Evolutionary conservation across 2,113 vertebrate species (phyloP).

Genomic region (Tylochromis polylepis): DNA sequence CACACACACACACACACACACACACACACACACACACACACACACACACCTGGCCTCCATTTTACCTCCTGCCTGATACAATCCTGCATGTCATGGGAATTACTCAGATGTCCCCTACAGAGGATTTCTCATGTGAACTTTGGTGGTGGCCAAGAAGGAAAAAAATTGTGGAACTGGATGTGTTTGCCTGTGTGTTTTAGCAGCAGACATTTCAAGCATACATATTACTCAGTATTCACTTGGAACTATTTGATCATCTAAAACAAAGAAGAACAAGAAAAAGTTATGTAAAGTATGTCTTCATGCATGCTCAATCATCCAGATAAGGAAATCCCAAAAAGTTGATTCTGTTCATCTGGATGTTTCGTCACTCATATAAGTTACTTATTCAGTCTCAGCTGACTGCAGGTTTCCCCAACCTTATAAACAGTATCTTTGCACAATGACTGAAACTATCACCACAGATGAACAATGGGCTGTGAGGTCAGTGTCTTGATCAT

Average conservation of each 20-base stretch:
- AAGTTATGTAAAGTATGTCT: background rate
- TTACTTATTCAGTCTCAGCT: background rate
- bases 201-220: background rate
- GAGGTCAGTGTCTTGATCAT: too few species aligned
- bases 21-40: background rate
- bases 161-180: background rate
- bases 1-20: background rate
- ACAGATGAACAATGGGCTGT: background rate
- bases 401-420: background rate
- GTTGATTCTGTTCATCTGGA: background rate
- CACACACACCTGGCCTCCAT: constrained; percentile 53
- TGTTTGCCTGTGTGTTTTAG: background rate
- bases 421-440: background rate
- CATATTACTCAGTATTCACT: background rate
- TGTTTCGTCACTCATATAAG: background rate
- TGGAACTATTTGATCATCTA: background rate
- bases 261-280: background rate
- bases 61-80: constrained; percentile 37
- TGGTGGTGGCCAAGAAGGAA: background rate
- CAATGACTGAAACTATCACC: background rate
- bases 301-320: background rate
- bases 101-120: background rate
- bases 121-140: background rate
- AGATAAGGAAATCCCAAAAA: background rate
- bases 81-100: constrained; percentile 1